Percentiles rank a stretch among this genome's conserved stretches.
Conservation (phyloP, 1,140 invertebrate genomes). For the Sitophilus oryzae region DNA sequence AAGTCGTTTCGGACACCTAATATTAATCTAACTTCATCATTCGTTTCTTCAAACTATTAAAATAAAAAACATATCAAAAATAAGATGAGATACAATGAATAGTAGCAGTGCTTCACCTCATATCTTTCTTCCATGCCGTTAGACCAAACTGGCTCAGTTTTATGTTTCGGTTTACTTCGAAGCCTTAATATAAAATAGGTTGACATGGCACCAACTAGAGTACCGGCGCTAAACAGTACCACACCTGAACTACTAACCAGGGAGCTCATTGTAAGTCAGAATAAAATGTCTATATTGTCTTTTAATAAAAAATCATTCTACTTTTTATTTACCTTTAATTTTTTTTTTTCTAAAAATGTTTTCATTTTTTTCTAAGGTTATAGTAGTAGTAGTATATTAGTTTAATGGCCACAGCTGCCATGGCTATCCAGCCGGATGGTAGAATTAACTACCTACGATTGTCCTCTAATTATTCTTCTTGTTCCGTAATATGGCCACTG, state of each 20-base stretch:
- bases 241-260: constrained; percentile 33
- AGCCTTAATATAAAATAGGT: constrained; percentile 31
- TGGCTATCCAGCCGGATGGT: no score
- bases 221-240: constrained; percentile 32
- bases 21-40: constrained; percentile 69
- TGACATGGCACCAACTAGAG: constrained; percentile 31
- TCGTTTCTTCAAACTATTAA: constrained; percentile 38
- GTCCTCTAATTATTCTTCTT: no score
- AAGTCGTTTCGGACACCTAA: constrained; percentile 83
- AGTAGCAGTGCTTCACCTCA: no score
- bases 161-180: constrained; percentile 11
- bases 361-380: no score
- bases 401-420: no score
- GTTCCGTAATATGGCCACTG: no score
- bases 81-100: constrained; percentile 8
- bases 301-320: no score
- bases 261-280: constrained; percentile 34
- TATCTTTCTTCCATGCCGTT: constrained; percentile 38
- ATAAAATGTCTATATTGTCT: no score
- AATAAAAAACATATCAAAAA: not conserved
- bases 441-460: no score
- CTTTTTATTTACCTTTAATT: no score
- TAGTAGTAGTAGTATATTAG: no score
- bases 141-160: constrained; percentile 24
- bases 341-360: no score